Evolutionary conservation across 2,113 vertebrate genomes (phyloP).

Genomic region (Solea senegalensis): DNA sequence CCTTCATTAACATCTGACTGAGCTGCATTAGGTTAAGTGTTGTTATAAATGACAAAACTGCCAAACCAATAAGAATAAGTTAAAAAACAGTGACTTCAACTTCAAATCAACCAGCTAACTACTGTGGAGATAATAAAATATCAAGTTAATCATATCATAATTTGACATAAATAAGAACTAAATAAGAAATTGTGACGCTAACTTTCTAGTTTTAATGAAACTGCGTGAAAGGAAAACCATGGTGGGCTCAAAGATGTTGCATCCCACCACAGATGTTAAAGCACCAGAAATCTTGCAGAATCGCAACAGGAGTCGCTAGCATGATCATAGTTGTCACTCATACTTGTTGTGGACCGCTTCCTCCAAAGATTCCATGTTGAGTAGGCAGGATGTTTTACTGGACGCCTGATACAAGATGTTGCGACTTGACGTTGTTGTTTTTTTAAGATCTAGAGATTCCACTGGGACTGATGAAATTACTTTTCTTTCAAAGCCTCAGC

Average conservation of each 20-base stretch:
- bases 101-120: background rate
- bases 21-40: background rate
- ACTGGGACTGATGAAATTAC: conserved; percentile 48
- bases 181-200: background rate
- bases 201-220: conserved; percentile 6
- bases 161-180: background rate
- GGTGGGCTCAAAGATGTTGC: conserved; percentile 34
- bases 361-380: conserved; percentile 51
- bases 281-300: conserved; percentile 58
- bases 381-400: conserved; percentile 51
- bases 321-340: conserved; percentile 75
- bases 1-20: background rate
- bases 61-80: background rate
- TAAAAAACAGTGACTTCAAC: background rate
- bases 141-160: background rate
- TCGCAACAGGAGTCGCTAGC: conserved; percentile 65
- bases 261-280: conserved; percentile 62
- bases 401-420: conserved; percentile 35
- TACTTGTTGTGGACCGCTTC: conserved; percentile 51
- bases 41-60: background rate
- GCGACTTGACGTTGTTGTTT: conserved; percentile 35
- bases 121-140: background rate
- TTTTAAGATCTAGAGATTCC: conserved; percentile 54
- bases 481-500: conserved; percentile 35
- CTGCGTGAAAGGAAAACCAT: conserved; percentile 13